Evolutionary conservation across 2,113 vertebrate genomes (phyloP), one percentile per base, ranked within the genome.

Genomic region (Pelvicachromis taeniatus): DNA sequence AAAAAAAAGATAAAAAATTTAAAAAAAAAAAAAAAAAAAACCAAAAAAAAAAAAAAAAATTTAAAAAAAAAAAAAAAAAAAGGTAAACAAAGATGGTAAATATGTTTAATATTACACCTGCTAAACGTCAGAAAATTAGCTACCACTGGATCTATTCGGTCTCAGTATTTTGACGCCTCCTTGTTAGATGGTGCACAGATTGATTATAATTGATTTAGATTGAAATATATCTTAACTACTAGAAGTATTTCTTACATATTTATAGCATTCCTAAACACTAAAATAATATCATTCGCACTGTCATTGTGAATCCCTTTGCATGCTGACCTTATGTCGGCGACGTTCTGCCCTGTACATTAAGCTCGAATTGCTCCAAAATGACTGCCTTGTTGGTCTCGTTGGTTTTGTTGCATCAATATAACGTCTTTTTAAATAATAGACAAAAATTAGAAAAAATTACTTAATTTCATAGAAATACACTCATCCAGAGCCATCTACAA

Each of bases 321-420:
- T 70, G 21, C 21, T 7, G 13, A 26, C 63, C 38, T 70, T 6
- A n/a, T 63, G 45, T 70, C 45, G 38, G 38, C 13, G 26, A 38
- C 0, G 4, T 14, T 21, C n/a, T 42, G 63, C 63, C 38, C 63
- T 16, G 10, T 63, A 63, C 38, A 0, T 9, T 42, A 42, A 4
- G 8, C 8, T 70, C 5, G 1, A 70, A 45, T 48, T 70, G 5
- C 21, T 70, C 65, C 13, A 10, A 4, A 42, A 26, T 11, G 35
- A 42, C n/a, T 42, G 35, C 0, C 35, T 23, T 42, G 23, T 70
- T 70, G 65, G 65, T 45, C 38, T 40, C 1, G 2, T 70, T 70
- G 65, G 40, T 23, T 26, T 70, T 17, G 10, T 70, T 45, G 40
- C 65, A 45, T 9, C 21, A 7, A 45, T 70, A 45, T 29, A 26